Evolutionary conservation across 2,888 invertebrate genomes (phyloP), one percentile per base, ranked within the genome.

Genomic region (Cynaeus angustus): DNA sequence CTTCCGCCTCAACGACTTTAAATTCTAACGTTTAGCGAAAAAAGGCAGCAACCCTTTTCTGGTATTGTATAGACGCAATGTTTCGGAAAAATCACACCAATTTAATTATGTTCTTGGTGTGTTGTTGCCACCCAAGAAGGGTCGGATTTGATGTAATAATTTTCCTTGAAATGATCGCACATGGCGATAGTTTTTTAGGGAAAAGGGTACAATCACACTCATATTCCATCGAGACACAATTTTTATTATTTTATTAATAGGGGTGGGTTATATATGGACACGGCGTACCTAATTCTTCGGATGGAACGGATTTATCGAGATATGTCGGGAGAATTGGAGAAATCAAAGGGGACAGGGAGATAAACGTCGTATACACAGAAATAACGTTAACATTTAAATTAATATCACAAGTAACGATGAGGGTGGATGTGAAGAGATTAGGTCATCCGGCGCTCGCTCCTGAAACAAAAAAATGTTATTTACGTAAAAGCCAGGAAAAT

Each of bases 71-170:
- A 43, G 67, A 79, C 75, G 80, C 79, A 84, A 84, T 84, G 84
- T 83, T 78, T 82, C 75, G 84, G 82, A 84, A 84, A 84, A 83
- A 84, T 84, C 84, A 83, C 83, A 80, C 81, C 80, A 79, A 80
- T 78, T 82, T 84, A 83, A 84, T 83, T 83, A 84, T 80, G 81
- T 83, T 82, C 38, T 52, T 28, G 46, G 46, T 7, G 50, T 82
- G 33, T 50, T 28, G 46, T 13, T 16, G 62, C 33, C 68, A 68
- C 68, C 68, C 68, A 68, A 56, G 56, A 61, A 53, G 33, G 45
- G 66, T 13, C 4, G 28, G 4, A 21, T 21, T 21, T 61, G 59
- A 45, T 30, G 61, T 48, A 46, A 48, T 46, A 48, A 61, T 61
- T 61, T 10, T 21, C 56, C 26, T 43, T 26, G 16, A 78, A 68